Base-by-base conservation (phyloP, 2,113 vertebrate species). In the Pseudorectes ferrugineus region DNA sequence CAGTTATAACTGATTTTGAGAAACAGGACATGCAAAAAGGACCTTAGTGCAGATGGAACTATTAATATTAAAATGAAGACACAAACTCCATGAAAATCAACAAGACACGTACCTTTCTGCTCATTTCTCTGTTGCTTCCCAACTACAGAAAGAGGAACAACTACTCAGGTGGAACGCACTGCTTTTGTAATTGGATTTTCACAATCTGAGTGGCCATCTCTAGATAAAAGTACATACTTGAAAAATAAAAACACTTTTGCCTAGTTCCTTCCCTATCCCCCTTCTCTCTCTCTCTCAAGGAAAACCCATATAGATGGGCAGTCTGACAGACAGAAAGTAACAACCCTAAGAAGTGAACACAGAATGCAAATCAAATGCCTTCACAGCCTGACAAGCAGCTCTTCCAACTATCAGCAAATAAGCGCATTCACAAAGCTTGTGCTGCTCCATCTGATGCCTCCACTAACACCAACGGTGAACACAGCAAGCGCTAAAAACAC, bases 21-120 rank as follows among this genome's bases (percentile, higher is more conserved):
- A 72, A 92, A 71, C 0, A 54, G 20, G 20, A 82, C 16, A 58
- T 5, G 15, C 13, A 63, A 43, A 46, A 55, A 59, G 7, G 9
- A 91, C 12, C 22, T 75, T 21, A 74, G 17, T 21, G 28, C 28
- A 75, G 14, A 19, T 40, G 8, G 68, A 90, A 75, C 35, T 51
- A 57, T 14, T 54, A 43, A 52, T 24, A 59, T 12, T 28, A 51
- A 72, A 85, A 72, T 11, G 76, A 81, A 72, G 28, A 26, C 17
- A 46, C 5, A 85, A 80, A 77, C 31, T 62, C 25, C 4, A 25
- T 57, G 24, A 40, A 62, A 93, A 79, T 48, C 35, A 82, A 55
- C 29, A 33, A 35, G 17, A 48, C 2, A 14, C 0, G 0, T 36
- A 51, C 20, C 25, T 43, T 84, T 14, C 49, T 55, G 25, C 6